Conservation (phyloP, 2,113 vertebrate genomes). For the Perca fluviatilis region DNA sequence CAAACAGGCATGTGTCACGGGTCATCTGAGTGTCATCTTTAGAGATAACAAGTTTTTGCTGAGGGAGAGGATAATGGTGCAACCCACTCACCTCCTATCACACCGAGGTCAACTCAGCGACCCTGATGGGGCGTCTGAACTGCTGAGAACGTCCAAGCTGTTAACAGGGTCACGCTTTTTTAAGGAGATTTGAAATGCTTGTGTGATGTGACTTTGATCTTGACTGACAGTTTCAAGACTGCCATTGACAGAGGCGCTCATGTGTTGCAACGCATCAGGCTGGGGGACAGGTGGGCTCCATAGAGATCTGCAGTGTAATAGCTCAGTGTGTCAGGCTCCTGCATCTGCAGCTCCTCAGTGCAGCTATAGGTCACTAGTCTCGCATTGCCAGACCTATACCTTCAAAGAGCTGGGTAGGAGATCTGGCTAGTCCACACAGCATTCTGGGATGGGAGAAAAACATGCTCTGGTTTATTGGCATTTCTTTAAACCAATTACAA, state of each 20-base stretch:
- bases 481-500: too few species aligned
- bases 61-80: constrained; percentile 51
- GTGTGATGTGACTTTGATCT: constrained; percentile 59
- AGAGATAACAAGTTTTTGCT: constrained; percentile 45
- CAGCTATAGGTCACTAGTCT: constrained; percentile 5
- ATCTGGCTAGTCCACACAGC: too few species aligned
- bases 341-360: constrained; percentile 41
- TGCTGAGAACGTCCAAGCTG: constrained; percentile 32
- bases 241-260: constrained; percentile 6
- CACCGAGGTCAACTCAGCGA: constrained; percentile 48
- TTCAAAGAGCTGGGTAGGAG: too few species aligned
- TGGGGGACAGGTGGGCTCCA: constrained; percentile 18
- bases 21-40: constrained; percentile 56
- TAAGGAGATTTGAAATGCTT: constrained; percentile 56
- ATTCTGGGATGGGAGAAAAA: too few species aligned
- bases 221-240: constrained; percentile 53
- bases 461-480: too few species aligned
- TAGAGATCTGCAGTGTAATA: constrained; percentile 15
- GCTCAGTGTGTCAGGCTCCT: constrained; percentile 30
- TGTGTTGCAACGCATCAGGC: constrained; percentile 36
- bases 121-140: constrained; percentile 34
- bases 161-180: constrained; percentile 49
- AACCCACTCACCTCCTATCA: constrained; percentile 50
- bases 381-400: too few species aligned
- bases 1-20: constrained; percentile 55